Percentiles rank a stretch among this genome's conserved stretches.
phyloP scores from a whole-genome alignment of 1,140 invertebrate genomes.

The Elysia chlorotica region DNA sequence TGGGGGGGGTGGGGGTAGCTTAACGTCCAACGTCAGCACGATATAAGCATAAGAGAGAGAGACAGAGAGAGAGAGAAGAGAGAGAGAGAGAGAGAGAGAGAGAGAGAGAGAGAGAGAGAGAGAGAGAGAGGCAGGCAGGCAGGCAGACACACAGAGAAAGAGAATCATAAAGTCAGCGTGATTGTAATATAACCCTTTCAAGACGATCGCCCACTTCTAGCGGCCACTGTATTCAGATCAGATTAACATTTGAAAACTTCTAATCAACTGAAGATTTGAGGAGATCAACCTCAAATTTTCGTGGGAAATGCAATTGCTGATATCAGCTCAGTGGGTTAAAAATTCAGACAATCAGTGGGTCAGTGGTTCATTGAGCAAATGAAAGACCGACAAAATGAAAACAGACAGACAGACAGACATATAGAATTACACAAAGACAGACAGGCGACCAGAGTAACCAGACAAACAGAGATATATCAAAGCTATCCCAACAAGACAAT shows the following conservation, averaged over 20 bases:
- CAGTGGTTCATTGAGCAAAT: too few relatives aligned
- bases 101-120: neutral
- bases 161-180: neutral
- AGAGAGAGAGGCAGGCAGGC: slow-evolving; percentile 2
- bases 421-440: too few relatives aligned
- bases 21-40: neutral
- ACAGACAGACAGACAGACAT: too few relatives aligned
- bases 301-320: too few relatives aligned
- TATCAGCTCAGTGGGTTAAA: too few relatives aligned
- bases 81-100: neutral
- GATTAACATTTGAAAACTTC: neutral
- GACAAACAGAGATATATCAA: too few relatives aligned
- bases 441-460: too few relatives aligned
- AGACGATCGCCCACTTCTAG: neutral
- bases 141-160: neutral
- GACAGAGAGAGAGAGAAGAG: neutral
- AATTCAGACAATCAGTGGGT: too few relatives aligned
- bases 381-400: too few relatives aligned
- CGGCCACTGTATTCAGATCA: neutral
- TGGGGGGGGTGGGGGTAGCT: neutral
- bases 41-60: neutral
- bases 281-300: neutral
- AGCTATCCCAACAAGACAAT: too few relatives aligned
- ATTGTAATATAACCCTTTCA: neutral
- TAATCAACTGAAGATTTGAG: neutral